A percentile compares a stretch with the other conserved stretches of the same genome.
phyloP scores from a whole-genome alignment of 2,888 invertebrate genomes.

The Alitta virens region DNA sequence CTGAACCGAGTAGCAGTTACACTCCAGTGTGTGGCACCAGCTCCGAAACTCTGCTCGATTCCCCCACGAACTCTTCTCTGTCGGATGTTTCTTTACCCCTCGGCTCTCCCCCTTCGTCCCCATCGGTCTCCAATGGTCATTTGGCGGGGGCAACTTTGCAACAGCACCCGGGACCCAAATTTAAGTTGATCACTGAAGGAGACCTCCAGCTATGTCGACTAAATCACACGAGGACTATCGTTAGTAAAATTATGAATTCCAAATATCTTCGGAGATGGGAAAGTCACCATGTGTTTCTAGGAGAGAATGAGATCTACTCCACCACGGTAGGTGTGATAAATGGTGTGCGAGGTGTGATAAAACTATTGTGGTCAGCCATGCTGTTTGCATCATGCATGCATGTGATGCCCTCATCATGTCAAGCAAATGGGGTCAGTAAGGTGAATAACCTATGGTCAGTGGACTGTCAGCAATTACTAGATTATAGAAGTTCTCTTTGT shows the following conservation, averaged over 20 bases:
- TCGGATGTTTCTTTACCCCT: not conserved
- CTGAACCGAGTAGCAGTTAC: no score
- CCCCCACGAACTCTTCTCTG: not conserved
- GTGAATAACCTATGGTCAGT: no score
- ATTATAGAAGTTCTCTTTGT: no score
- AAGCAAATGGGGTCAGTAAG: no score
- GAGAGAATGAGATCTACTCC: conserved; percentile 69
- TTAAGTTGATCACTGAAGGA: conserved; percentile 72
- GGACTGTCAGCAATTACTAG: no score
- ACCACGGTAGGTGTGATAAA: conserved; percentile 66
- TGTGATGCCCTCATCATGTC: no score
- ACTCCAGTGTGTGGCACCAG: no score
- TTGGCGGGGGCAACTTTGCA: not conserved
- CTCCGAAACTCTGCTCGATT: no score
- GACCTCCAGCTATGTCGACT: conserved; percentile 73
- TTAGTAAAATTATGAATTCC: conserved; percentile 75
- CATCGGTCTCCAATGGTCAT: not conserved
- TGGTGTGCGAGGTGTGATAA: not conserved
- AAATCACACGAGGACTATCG: conserved; percentile 74
- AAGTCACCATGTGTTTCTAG: conserved; percentile 70
- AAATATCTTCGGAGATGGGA: conserved; percentile 78
- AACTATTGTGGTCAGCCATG: no score
- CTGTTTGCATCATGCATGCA: no score
- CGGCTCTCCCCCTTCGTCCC: not conserved
- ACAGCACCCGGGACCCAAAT: conserved; percentile 47